phyloP scores from a whole-genome alignment of 2,888 invertebrate species.

The Drosophila prolongata region DNA sequence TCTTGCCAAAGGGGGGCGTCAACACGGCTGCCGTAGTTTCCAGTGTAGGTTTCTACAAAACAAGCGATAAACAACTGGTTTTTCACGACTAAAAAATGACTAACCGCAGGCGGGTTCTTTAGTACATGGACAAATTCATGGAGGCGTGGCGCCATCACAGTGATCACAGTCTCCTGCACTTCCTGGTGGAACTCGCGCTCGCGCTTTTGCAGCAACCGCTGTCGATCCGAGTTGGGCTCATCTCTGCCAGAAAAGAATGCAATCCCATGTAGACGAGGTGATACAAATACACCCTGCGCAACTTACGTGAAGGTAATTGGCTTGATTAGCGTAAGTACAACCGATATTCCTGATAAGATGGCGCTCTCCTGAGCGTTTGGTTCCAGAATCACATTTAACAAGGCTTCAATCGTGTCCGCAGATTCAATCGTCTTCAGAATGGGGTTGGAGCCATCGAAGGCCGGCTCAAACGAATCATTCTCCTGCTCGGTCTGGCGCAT shows the following conservation, averaged over 20 bases:
- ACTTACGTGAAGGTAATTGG: slow-evolving; percentile 82
- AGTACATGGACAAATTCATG: slow-evolving; percentile 89
- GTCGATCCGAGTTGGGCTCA: slow-evolving; percentile 83
- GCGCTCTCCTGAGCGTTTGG: slow-evolving; percentile 88
- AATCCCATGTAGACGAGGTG: background rate
- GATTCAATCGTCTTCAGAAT: slow-evolving; percentile 90
- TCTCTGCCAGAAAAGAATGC: slow-evolving; percentile 69
- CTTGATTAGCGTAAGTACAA: slow-evolving; percentile 89
- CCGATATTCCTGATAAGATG: slow-evolving; percentile 91
- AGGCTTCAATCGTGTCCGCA: slow-evolving; percentile 87
- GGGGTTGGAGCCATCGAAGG: slow-evolving; percentile 86
- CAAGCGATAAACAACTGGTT: slow-evolving; percentile 1
- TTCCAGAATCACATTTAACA: slow-evolving; percentile 91
- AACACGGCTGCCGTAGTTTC: slow-evolving; percentile 89
- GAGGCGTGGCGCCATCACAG: slow-evolving; percentile 88
- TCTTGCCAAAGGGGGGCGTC: slow-evolving; percentile 91
- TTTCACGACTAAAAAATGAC: slow-evolving; percentile 23
- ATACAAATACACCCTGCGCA: background rate
- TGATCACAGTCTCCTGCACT: slow-evolving; percentile 87
- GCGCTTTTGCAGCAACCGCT: slow-evolving; percentile 80
- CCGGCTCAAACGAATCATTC: slow-evolving; percentile 84
- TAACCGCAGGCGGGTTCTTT: slow-evolving; percentile 89
- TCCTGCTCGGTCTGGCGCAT: slow-evolving; percentile 87
- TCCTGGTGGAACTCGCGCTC: slow-evolving; percentile 87
- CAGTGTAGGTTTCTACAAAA: slow-evolving; percentile 86